A percentile compares a stretch with the other conserved stretches of the same genome.
Evolutionary conservation across 2,888 invertebrate species (phyloP).

Genomic region (Bruchidius siliquastri): DNA sequence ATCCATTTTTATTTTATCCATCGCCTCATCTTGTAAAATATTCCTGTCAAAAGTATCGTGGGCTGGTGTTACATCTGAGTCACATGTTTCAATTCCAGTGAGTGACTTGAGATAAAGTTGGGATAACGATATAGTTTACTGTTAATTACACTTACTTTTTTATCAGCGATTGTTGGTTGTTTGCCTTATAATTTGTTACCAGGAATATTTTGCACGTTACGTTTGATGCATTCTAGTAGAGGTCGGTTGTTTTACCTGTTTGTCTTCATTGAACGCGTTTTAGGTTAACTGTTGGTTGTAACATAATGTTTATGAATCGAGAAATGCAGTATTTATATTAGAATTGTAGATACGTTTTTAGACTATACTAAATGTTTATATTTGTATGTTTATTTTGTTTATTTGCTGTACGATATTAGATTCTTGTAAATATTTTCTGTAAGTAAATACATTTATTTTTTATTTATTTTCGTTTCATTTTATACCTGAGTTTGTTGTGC

Average conservation of each 20-base stretch:
- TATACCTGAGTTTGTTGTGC: not conserved
- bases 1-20: too few relatives aligned
- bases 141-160: too few relatives aligned
- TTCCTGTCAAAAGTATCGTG: too few relatives aligned
- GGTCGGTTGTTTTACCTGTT: not conserved
- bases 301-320: not conserved
- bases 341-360: not conserved
- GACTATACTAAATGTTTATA: not conserved
- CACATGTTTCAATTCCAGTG: too few relatives aligned
- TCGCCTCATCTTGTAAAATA: too few relatives aligned
- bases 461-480: constrained; percentile 16
- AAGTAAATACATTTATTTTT: constrained; percentile 21
- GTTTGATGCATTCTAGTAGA: not conserved
- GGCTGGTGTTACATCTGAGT: too few relatives aligned
- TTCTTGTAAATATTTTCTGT: constrained; percentile 22
- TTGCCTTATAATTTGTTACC: not conserved
- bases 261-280: not conserved
- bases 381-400: constrained; percentile 1
- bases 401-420: constrained; percentile 15
- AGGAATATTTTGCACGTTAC: not conserved
- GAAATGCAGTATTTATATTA: constrained; percentile 3
- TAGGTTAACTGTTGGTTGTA: constrained; percentile 3
- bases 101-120: too few relatives aligned
- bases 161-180: too few relatives aligned
- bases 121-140: too few relatives aligned